Conservation (phyloP, 2,888 invertebrate species). For the Drosophila antonietae region DNA sequence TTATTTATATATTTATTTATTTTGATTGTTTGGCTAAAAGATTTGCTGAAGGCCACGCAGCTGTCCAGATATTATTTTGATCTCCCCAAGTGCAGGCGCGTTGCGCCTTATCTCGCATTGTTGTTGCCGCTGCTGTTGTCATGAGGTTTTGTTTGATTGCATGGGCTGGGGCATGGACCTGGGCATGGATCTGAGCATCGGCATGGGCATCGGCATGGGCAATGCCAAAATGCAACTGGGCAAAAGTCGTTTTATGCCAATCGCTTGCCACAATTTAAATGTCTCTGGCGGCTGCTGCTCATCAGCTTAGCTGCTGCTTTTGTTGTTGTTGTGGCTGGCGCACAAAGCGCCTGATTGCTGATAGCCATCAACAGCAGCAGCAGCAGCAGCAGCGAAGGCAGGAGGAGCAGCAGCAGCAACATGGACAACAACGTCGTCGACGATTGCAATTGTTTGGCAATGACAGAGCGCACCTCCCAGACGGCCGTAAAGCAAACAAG, state of each 20-base stretch:
- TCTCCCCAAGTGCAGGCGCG: slow-evolving; percentile 6
- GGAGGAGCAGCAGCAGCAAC: slow-evolving; percentile 39
- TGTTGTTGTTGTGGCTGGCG: slow-evolving; percentile 62
- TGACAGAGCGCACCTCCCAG: slow-evolving; percentile 81
- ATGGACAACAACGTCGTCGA: slow-evolving; percentile 40
- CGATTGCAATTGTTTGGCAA: slow-evolving; percentile 76
- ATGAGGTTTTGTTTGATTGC: slow-evolving; percentile 53
- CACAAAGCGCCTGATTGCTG: slow-evolving; percentile 81
- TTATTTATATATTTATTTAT: slow-evolving; percentile 4
- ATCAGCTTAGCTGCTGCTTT: slow-evolving; percentile 53
- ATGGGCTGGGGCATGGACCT: slow-evolving; percentile 7
- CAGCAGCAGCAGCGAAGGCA: slow-evolving; percentile 41
- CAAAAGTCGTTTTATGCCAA: slow-evolving; percentile 39
- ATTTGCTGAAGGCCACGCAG: slow-evolving; percentile 37
- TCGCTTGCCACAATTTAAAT: slow-evolving; percentile 50
- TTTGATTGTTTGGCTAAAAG: slow-evolving; percentile 23
- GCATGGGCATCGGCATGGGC: slow-evolving; percentile 14
- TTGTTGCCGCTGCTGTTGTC: slow-evolving; percentile 38
- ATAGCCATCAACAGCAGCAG: slow-evolving; percentile 71
- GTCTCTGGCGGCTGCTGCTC: slow-evolving; percentile 66
- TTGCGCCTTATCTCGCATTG: slow-evolving; percentile 31
- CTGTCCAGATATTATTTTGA: slow-evolving; percentile 41
- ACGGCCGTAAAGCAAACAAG: slow-evolving; percentile 73
- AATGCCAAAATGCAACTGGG: slow-evolving; percentile 38
- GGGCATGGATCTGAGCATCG: slow-evolving; percentile 2